phyloP scores from a whole-genome alignment of 2,113 vertebrate species.

The Elaphurus davidianus region DNA sequence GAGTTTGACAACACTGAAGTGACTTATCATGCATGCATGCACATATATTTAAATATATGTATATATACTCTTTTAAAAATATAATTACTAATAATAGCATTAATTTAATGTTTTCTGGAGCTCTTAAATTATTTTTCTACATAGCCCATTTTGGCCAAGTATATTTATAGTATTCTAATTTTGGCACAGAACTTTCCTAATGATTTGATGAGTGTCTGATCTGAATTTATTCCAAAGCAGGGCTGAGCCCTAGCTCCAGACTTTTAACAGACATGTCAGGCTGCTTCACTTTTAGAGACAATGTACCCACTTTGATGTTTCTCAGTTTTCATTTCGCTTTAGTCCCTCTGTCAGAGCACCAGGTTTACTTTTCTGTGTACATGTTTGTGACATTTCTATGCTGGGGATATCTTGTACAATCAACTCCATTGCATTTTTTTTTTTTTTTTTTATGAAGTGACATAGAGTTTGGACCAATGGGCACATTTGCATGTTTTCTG shows the following conservation, averaged over 20 bases:
- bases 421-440: neutral
- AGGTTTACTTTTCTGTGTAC: neutral
- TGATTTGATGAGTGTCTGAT: neutral
- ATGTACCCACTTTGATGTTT: neutral
- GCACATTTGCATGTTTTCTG: neutral
- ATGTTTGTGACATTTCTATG: neutral
- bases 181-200: neutral
- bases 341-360: neutral
- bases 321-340: neutral
- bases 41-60: neutral
- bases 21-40: neutral
- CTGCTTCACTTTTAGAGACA: neutral
- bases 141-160: neutral
- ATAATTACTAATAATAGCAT: neutral
- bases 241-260: neutral
- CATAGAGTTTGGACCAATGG: neutral
- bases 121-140: neutral
- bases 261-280: neutral
- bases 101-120: neutral
- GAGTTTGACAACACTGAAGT: neutral
- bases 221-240: neutral
- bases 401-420: neutral
- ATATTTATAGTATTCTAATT: neutral
- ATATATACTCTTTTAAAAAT: neutral
- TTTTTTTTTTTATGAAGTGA: neutral